phyloP scores from a whole-genome alignment of 1,140 invertebrate genomes.

The Drosophila hydei region DNA sequence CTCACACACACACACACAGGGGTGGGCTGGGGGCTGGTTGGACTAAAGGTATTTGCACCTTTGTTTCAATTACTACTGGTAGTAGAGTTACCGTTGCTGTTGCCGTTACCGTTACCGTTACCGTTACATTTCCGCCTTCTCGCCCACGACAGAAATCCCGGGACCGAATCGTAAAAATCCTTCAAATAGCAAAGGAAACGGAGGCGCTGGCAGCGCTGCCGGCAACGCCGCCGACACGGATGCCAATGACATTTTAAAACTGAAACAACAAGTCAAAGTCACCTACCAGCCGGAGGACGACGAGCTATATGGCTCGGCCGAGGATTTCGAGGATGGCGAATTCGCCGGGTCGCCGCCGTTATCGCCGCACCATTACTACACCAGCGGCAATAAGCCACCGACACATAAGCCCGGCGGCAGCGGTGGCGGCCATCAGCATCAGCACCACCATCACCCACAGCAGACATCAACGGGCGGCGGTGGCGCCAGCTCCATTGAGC shows the following conservation, averaged over 20 bases:
- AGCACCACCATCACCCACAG: constrained; percentile 67
- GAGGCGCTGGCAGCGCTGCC: constrained; percentile 28
- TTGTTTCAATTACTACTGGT: constrained; percentile 70
- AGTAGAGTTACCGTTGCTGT: constrained; percentile 46
- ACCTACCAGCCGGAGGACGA: constrained; percentile 83
- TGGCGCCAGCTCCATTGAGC: constrained; percentile 25
- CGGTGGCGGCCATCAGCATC: constrained; percentile 57
- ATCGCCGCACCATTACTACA: constrained; percentile 80
- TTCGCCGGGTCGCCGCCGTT: constrained; percentile 65
- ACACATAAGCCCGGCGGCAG: constrained; percentile 71
- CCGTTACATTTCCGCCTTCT: constrained; percentile 41
- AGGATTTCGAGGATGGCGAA: constrained; percentile 80
- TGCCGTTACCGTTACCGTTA: constrained; percentile 42
- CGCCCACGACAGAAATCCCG: constrained; percentile 85
- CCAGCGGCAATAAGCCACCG: constrained; percentile 74
- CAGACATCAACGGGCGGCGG: constrained; percentile 39
- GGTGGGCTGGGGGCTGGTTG: constrained; percentile 6
- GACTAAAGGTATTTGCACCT: constrained; percentile 55
- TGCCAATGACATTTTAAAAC: constrained; percentile 83
- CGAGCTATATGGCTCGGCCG: constrained; percentile 81
- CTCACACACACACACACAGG: too few relatives aligned
- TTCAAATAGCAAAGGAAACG: constrained; percentile 62
- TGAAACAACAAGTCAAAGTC: constrained; percentile 84
- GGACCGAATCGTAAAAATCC: constrained; percentile 84
- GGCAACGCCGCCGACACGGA: constrained; percentile 60